Evolutionary conservation across 2,797 vertebrate species (phyloP).

Genomic region (Peromyscus nudipes): DNA sequence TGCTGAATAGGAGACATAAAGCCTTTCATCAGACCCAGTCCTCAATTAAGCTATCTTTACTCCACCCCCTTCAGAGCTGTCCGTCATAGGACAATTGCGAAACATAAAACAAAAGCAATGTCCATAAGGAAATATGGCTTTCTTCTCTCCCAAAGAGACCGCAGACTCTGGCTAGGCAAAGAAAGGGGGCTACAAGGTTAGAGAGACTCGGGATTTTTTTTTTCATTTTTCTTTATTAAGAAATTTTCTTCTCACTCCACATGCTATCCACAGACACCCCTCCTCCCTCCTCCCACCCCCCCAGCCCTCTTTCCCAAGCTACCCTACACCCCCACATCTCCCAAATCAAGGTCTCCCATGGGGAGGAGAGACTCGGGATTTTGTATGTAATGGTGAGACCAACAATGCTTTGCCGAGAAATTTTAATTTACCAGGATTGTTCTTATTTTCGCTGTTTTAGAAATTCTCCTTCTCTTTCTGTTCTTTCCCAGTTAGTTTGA

Average conservation of each 20-base stretch:
- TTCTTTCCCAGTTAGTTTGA: not conserved
- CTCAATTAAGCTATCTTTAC: not conserved
- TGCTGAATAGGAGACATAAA: not conserved
- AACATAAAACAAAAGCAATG: not conserved
- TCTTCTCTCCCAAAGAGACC: not conserved
- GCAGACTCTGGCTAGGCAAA: not conserved
- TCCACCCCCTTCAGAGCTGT: not conserved
- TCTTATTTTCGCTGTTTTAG: conserved; percentile 26
- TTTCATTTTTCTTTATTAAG: no score
- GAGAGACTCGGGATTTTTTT: not conserved
- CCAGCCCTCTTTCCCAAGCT: no score
- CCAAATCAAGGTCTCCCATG: no score
- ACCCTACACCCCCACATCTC: no score
- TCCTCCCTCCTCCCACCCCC: no score
- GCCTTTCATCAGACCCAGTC: not conserved
- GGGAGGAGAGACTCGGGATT: not conserved
- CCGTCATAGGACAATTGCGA: not conserved
- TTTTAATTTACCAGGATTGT: conserved; percentile 19
- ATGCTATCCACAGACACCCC: no score
- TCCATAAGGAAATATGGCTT: not conserved
- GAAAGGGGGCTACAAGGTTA: not conserved
- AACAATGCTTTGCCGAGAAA: not conserved
- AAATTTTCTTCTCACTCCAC: no score
- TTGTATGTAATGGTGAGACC: not conserved
- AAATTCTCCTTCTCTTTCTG: conserved; percentile 26